Base-by-base conservation (phyloP, 2,888 invertebrate species). In the Amblyjoppa fuscipennis region DNA sequence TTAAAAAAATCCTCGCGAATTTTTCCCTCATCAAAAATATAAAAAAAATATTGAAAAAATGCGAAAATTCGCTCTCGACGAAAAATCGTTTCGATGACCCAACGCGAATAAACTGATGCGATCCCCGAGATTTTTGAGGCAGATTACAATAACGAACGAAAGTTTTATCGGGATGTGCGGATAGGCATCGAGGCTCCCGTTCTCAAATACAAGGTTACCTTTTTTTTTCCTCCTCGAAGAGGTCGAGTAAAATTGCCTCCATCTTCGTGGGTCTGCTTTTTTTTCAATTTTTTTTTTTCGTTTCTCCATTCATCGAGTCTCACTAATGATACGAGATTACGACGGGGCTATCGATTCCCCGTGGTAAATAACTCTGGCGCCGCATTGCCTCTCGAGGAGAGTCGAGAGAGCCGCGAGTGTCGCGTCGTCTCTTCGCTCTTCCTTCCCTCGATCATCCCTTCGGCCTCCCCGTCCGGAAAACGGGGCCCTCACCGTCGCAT, bases 351-450 rank as follows among this genome's bases (percentile, higher is more conserved):
- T 87, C 84, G 85, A 85, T 85, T 80, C 71, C 77, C 74, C 75
- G 34, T 56, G 83, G 89, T 91, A 90, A 91, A 90, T 90, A 88
- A 88, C 88, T 86, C 90, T 91, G 93, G 93, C 92, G 93, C 92
- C 91, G 93, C 92, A 89, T 88, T 83, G 83, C 84, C 81, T 83
- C 77, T 64, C 64, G 59, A 76, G 85, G 71, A 76, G 78, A 68
- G 49, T 70, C 59, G 66, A 78, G 49, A 69, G 71, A 56, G 70
- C 28, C 56, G 25, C 20, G 74, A 80, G 56, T 9, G 31, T 31
- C 49, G 34, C 66, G 38, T 66, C 34, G 13, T 74, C 73, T 49
- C n/a, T 28, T 34, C 69, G 28, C 51, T 68, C 28, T 38, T 64
- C 34, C 34, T 16, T 76, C n/a, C 41, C 64, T 64, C 66, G 16